phyloP scores from a whole-genome alignment of 1,140 invertebrate species.

The Musca vetustissima region DNA sequence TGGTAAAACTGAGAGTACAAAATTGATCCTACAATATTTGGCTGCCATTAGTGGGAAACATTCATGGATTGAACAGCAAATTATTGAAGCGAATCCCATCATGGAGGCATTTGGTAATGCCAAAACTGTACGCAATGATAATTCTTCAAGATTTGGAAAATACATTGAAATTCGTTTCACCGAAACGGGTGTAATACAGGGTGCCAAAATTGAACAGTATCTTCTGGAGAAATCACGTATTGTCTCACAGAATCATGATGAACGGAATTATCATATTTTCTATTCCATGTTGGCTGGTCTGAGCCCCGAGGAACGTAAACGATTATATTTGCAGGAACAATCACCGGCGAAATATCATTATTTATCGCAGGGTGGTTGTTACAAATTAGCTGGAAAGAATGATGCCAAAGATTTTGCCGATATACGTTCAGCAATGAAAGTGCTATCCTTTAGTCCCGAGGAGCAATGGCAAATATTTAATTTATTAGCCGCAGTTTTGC shows the following conservation, averaged over 20 bases:
- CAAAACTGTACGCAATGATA: conserved; percentile 95
- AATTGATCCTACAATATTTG: conserved; percentile 87
- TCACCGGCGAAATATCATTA: conserved; percentile 72
- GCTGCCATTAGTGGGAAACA: conserved; percentile 89
- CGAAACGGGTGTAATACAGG: conserved; percentile 82
- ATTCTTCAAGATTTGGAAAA: conserved; percentile 95
- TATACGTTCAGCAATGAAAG: conserved; percentile 87
- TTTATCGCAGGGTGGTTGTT: conserved; percentile 72
- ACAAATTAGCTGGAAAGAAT: conserved; percentile 72
- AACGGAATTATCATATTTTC: conserved; percentile 96
- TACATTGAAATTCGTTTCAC: conserved; percentile 96
- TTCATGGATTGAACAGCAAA: conserved; percentile 94
- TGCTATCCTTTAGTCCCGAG: conserved; percentile 82
- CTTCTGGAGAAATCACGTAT: conserved; percentile 93
- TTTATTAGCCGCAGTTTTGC: conserved; percentile 80
- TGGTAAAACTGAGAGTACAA: conserved; percentile 93
- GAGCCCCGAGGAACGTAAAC: conserved; percentile 74
- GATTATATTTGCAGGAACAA: conserved; percentile 73
- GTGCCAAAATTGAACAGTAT: conserved; percentile 94
- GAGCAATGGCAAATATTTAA: conserved; percentile 85
- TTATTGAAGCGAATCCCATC: conserved; percentile 91
- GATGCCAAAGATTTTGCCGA: conserved; percentile 83
- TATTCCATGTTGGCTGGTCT: conserved; percentile 90
- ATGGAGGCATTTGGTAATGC: conserved; percentile 97
- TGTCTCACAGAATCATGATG: conserved; percentile 83